Evolutionary conservation across 2,797 vertebrate species (phyloP).

Genomic region (Argyrosomus regius): DNA sequence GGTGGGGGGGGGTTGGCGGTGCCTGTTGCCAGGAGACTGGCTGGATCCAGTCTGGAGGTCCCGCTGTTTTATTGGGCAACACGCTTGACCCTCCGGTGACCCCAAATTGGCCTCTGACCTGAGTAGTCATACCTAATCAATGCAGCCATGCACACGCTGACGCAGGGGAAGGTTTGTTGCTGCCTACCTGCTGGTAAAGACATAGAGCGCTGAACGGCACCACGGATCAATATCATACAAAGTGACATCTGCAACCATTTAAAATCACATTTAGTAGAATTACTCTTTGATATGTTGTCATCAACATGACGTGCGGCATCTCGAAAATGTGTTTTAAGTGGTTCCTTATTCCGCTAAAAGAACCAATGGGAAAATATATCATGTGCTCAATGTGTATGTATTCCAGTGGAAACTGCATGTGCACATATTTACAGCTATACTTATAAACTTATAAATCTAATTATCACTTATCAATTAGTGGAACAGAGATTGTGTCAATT

Average conservation of each 20-base stretch:
- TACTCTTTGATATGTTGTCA: slow-evolving; percentile 69
- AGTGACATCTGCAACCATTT: slow-evolving; percentile 78
- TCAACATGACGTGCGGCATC: slow-evolving; percentile 74
- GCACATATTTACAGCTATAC: not conserved
- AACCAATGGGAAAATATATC: slow-evolving; percentile 6
- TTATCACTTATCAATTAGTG: not conserved
- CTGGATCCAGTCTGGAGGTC: slow-evolving; percentile 78
- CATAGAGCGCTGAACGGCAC: slow-evolving; percentile 36
- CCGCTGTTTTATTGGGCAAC: slow-evolving; percentile 89
- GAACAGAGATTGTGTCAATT: not conserved
- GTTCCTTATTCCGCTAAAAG: slow-evolving; percentile 40
- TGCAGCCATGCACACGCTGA: slow-evolving; percentile 78
- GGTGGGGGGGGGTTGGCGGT: slow-evolving; percentile 23
- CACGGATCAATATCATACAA: slow-evolving; percentile 75
- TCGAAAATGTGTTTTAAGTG: slow-evolving; percentile 74
- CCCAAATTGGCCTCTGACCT: slow-evolving; percentile 83
- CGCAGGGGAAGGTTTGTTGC: slow-evolving; percentile 63
- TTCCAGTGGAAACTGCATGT: not conserved
- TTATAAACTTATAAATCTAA: not conserved
- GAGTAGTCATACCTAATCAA: slow-evolving; percentile 86
- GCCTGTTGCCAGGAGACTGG: slow-evolving; percentile 80
- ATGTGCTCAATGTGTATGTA: not conserved
- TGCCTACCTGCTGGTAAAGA: slow-evolving; percentile 76
- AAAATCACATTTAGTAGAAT: slow-evolving; percentile 68
- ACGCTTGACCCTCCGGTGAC: slow-evolving; percentile 82